Evolutionary conservation across 2,113 vertebrate genomes (phyloP).

Genomic region (Accipiter cooperii): DNA sequence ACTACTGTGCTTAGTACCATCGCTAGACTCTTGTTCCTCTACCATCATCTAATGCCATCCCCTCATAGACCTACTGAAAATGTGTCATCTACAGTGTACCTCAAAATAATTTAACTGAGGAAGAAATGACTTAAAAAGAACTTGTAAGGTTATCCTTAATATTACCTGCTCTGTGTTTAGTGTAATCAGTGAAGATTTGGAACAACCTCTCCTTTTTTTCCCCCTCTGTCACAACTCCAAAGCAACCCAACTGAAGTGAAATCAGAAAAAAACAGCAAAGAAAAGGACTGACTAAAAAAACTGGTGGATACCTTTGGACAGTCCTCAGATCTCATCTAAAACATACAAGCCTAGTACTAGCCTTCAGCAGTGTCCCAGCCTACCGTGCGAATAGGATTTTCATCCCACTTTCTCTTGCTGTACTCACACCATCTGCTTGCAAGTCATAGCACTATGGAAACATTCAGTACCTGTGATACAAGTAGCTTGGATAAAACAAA

Average conservation of each 20-base stretch:
- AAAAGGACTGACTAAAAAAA: neutral
- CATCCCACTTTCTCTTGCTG: neutral
- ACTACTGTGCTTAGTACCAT: neutral
- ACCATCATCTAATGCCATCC: neutral
- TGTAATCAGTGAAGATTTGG: neutral
- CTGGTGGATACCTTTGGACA: neutral
- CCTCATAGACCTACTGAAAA: neutral
- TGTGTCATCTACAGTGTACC: neutral
- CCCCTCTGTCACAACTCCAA: neutral
- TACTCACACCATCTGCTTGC: constrained; percentile 19
- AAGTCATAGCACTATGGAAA: neutral
- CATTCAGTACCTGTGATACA: neutral
- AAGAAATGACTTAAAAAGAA: neutral
- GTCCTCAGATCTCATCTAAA: neutral
- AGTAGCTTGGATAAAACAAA: neutral
- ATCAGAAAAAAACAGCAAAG: neutral
- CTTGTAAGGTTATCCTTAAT: neutral
- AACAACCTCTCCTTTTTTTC: neutral
- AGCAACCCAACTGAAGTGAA: neutral
- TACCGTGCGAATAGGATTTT: neutral
- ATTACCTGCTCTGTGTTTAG: neutral
- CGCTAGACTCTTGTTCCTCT: neutral
- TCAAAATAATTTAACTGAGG: neutral
- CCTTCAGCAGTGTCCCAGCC: neutral
- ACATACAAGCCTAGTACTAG: neutral